Evolutionary conservation across 2,888 invertebrate genomes (phyloP).

Genomic region (Cabera pusaria): DNA sequence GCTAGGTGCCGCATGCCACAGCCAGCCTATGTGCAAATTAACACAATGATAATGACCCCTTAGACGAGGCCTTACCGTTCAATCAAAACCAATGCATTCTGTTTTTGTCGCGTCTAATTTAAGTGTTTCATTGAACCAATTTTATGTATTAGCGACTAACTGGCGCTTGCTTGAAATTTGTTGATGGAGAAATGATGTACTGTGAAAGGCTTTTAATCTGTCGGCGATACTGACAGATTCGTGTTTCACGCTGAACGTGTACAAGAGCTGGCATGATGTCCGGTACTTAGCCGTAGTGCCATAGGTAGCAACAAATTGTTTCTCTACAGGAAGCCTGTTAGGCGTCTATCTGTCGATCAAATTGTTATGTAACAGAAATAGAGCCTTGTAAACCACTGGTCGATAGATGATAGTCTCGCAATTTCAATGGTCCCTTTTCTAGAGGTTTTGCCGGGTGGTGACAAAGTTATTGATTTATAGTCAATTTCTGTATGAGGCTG

Average conservation of each 20-base stretch:
- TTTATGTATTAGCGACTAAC: constrained; percentile 1
- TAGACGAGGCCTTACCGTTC: constrained; percentile 23
- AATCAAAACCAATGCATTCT: constrained; percentile 3
- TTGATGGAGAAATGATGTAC: constrained; percentile 8
- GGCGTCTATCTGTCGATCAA: constrained; percentile 20
- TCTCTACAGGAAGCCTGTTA: constrained; percentile 31
- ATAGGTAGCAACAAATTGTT: constrained; percentile 26
- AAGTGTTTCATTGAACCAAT: too few species aligned
- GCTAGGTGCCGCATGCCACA: constrained; percentile 23
- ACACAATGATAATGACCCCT: constrained; percentile 47
- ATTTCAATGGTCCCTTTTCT: constrained; percentile 8
- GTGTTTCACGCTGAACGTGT: constrained; percentile 9
- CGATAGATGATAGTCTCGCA: constrained; percentile 12
- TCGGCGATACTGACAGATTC: constrained; percentile 13
- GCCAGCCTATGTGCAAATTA: constrained; percentile 40
- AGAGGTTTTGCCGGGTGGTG: neutral
- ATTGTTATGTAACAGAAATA: constrained; percentile 12
- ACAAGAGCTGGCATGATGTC: constrained; percentile 7
- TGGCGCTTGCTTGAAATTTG: neutral
- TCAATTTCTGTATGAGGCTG: too few species aligned
- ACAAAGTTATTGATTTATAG: neutral
- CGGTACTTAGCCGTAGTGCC: constrained; percentile 7
- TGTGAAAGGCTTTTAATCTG: constrained; percentile 14
- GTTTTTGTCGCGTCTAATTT: constrained; percentile 7
- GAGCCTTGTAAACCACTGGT: constrained; percentile 11